These are phyloP conservation scores for Habrosyne pyritoides DNA, from an alignment of 2,888 invertebrate species.

Conservation along the genomic window DNA sequence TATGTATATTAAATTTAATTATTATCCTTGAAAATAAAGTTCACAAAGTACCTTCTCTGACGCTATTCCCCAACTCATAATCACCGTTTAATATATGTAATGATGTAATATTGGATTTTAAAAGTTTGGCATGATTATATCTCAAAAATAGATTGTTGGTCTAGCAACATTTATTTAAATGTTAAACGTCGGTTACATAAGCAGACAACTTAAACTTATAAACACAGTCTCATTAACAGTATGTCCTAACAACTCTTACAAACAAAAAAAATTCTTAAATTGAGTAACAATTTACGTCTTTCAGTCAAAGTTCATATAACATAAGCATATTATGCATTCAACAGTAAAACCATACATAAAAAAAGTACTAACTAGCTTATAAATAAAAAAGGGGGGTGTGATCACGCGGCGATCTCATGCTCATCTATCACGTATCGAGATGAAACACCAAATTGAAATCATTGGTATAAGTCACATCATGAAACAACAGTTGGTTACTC, in stretches of 20 bases:
- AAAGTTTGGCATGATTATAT: not conserved
- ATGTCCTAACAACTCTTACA: not conserved
- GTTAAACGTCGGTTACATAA: not conserved
- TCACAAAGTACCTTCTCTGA: not conserved
- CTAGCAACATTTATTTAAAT: no score
- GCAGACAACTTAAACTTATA: not conserved
- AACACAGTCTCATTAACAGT: not conserved
- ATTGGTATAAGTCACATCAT: no score
- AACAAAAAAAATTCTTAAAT: no score
- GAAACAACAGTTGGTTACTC: no score
- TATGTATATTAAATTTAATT: no score
- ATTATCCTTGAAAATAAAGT: not conserved
- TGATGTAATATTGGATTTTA: not conserved
- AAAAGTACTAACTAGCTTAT: not conserved
- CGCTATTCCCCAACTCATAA: no score
- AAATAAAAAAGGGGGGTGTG: not conserved
- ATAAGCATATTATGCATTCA: not conserved
- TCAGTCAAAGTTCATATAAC: slow-evolving; percentile 3
- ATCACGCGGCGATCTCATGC: no score
- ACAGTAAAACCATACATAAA: not conserved
- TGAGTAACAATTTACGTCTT: not conserved
- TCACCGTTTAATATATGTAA: no score
- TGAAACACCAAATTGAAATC: no score
- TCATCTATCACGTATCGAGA: no score
- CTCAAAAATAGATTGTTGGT: not conserved